These are phyloP conservation scores for Bovichtus variegatus DNA, from an alignment of 2,797 vertebrate genomes.

Conservation along the genomic window DNA sequence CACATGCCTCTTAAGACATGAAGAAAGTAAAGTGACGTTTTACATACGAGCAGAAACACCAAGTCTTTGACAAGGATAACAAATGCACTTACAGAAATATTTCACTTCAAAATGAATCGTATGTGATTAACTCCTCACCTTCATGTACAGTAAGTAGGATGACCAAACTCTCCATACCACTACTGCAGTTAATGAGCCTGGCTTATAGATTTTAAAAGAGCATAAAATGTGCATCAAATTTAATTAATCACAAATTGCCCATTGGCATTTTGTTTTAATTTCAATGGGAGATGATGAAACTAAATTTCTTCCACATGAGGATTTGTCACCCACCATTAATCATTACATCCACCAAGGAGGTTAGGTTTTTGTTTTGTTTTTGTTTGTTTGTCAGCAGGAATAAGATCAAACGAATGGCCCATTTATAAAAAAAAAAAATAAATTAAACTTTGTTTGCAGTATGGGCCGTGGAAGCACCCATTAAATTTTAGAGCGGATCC, in stretches of 20 bases:
- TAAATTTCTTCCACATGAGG: background rate
- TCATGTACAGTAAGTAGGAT: background rate
- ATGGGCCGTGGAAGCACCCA: too few relatives aligned
- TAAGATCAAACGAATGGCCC: too few relatives aligned
- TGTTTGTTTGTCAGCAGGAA: too few relatives aligned
- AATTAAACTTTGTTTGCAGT: too few relatives aligned
- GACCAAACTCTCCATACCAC: background rate
- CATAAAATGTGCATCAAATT: background rate
- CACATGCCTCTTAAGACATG: conserved; percentile 59
- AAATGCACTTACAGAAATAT: conserved; percentile 43
- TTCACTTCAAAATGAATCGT: conserved; percentile 35
- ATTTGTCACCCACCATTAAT: background rate
- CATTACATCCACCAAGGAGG: too few relatives aligned
- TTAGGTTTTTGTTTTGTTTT: too few relatives aligned
- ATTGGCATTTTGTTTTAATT: background rate
- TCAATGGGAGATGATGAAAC: background rate
- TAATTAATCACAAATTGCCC: background rate
- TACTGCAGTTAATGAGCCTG: background rate
- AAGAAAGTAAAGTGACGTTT: conserved; percentile 28
- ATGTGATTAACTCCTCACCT: conserved; percentile 6
- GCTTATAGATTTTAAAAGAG: background rate
- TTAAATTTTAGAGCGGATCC: too few relatives aligned
- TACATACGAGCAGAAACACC: conserved; percentile 56
- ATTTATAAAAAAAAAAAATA: too few relatives aligned
- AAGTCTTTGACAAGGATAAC: conserved; percentile 38